phyloP scores from a whole-genome alignment of 2,797 vertebrate genomes.

The Sebastes minor region DNA sequence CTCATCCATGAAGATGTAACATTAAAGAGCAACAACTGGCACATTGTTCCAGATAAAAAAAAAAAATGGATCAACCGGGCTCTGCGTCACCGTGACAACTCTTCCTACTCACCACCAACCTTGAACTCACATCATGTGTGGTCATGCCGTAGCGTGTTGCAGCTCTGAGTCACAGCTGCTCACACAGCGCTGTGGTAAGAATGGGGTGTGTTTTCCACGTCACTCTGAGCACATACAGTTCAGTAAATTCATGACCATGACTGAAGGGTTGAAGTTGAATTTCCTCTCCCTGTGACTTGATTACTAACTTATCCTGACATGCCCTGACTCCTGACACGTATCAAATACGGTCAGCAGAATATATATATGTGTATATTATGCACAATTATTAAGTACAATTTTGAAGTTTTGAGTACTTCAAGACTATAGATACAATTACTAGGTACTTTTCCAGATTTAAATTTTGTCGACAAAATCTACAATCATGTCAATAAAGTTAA shows the following conservation, averaged over 20 bases:
- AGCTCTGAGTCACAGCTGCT: constrained; percentile 45
- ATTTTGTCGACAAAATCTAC: not conserved
- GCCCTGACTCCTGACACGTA: not conserved
- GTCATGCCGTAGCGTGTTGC: constrained; percentile 29
- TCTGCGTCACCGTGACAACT: not conserved
- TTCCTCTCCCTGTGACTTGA: not conserved
- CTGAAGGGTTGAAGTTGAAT: not conserved
- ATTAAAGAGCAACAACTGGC: not conserved
- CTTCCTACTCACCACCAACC: constrained; percentile 6
- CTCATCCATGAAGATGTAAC: not conserved
- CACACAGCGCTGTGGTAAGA: not conserved
- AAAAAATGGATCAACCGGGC: constrained; percentile 16
- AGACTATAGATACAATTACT: not conserved
- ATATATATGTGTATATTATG: not conserved
- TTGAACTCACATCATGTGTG: constrained; percentile 14
- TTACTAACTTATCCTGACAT: constrained; percentile 1
- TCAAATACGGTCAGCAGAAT: not conserved
- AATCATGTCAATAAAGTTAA: not conserved
- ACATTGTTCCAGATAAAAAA: not conserved
- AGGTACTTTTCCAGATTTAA: not conserved
- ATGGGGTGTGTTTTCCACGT: constrained; percentile 12
- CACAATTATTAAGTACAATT: not conserved
- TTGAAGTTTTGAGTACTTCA: not conserved
- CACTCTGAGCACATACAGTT: not conserved
- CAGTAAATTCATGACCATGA: not conserved